Evolutionary conservation across 2,113 vertebrate genomes (phyloP).

Genomic region (Cygnus buccinator): DNA sequence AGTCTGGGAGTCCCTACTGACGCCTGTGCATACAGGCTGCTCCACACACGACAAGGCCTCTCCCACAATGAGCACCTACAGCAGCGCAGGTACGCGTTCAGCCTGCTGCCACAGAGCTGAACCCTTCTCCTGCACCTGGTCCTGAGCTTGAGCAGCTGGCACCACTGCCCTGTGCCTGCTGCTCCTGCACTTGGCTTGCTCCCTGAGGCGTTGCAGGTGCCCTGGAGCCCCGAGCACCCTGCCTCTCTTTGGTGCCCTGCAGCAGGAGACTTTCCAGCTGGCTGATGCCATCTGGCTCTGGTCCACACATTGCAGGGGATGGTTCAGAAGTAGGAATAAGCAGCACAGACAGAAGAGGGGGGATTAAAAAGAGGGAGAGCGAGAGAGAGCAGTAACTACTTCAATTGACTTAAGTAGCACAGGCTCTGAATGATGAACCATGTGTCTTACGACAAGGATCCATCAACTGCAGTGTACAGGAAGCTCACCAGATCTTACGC

Average conservation of each 20-base stretch:
- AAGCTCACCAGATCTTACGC: not conserved
- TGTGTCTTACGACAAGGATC: not conserved
- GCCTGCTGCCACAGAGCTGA: too few species aligned
- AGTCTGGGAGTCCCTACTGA: not conserved
- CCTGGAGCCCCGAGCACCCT: not conserved
- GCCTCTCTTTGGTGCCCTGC: not conserved
- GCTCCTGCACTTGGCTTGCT: not conserved
- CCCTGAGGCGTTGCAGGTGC: not conserved
- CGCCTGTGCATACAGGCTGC: not conserved
- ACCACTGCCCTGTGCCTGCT: fast-evolving
- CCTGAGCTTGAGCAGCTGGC: not conserved
- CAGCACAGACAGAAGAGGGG: not conserved
- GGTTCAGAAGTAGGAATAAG: not conserved
- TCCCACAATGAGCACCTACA: not conserved
- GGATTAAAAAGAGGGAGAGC: not conserved
- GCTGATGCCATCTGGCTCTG: not conserved
- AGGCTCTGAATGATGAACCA: not conserved
- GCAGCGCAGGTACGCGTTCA: not conserved
- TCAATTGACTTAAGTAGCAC: not conserved
- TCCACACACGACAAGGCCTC: not conserved
- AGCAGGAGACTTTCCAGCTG: not conserved
- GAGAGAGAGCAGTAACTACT: not conserved
- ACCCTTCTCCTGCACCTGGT: too few species aligned
- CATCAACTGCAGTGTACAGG: not conserved
- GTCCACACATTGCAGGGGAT: not conserved